Evolutionary conservation across 2,797 vertebrate species (phyloP).

Genomic region (Falco naumanni): DNA sequence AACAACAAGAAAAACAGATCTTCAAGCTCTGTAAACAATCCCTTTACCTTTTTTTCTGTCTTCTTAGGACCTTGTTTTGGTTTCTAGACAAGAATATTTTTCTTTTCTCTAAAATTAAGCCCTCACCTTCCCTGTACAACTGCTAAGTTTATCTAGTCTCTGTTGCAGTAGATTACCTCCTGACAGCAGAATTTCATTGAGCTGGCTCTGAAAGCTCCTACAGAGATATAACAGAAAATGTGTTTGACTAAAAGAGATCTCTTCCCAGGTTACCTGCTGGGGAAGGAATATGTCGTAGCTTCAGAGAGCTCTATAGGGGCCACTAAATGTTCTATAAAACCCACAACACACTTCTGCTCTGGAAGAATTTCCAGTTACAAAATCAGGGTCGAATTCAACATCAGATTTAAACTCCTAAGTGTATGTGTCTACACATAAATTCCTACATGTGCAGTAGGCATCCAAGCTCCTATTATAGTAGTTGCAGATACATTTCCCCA

Average conservation of each 20-base stretch:
- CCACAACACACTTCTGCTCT: neutral
- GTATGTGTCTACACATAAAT: rapidly evolving
- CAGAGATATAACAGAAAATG: neutral
- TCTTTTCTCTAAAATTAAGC: neutral
- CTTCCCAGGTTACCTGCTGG: neutral
- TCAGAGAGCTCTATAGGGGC: neutral
- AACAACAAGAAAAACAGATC: neutral
- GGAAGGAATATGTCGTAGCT: neutral
- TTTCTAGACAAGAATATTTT: neutral
- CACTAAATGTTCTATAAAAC: neutral
- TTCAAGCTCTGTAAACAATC: neutral
- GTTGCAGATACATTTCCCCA: neutral
- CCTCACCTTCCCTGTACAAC: neutral
- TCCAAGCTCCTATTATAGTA: neutral
- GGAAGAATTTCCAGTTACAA: neutral
- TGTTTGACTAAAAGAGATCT: neutral
- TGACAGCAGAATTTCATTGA: constrained; percentile 23
- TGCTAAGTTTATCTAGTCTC: neutral
- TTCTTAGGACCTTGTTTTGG: neutral
- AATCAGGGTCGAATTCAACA: neutral
- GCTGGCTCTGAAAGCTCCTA: neutral
- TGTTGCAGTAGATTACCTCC: neutral
- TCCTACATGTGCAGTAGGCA: neutral
- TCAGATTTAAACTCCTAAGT: neutral
- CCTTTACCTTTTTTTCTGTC: neutral